Evolutionary conservation across 2,113 vertebrate species (phyloP).

Genomic region (Anhinga anhinga): DNA sequence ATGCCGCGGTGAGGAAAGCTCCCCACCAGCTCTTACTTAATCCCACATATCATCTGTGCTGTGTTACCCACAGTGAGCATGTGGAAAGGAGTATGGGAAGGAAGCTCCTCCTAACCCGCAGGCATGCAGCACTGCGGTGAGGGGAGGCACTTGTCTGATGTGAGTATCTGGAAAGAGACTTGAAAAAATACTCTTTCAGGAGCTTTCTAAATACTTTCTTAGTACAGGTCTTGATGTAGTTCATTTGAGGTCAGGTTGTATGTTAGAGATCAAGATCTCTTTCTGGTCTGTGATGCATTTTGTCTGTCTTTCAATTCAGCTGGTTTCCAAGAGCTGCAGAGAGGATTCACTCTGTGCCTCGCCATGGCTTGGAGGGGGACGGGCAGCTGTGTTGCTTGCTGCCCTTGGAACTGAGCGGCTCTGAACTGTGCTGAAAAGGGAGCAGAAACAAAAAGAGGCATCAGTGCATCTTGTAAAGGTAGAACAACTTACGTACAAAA

Average conservation of each 20-base stretch:
- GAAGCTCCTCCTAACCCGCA: neutral
- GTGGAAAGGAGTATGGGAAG: neutral
- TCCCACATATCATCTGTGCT: neutral
- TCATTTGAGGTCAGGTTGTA: fast-evolving
- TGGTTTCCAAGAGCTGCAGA: neutral
- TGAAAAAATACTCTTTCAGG: neutral
- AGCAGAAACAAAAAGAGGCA: neutral
- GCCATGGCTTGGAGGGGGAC: fast-evolving
- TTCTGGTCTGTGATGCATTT: neutral
- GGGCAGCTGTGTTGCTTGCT: fast-evolving
- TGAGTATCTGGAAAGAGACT: neutral
- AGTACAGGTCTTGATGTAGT: neutral
- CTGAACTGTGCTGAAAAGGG: neutral
- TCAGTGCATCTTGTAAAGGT: neutral
- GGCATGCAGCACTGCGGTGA: fast-evolving
- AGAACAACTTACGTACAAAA: neutral
- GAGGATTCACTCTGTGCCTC: fast-evolving
- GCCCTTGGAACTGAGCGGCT: fast-evolving
- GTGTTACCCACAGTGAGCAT: neutral
- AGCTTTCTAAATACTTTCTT: neutral
- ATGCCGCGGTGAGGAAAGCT: neutral
- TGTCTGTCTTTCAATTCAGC: neutral
- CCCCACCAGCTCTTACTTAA: neutral
- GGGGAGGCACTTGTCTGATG: neutral
- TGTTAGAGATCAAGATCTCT: neutral